phyloP scores from a whole-genome alignment of 2,888 invertebrate genomes.

The Zonitis immaculata region DNA sequence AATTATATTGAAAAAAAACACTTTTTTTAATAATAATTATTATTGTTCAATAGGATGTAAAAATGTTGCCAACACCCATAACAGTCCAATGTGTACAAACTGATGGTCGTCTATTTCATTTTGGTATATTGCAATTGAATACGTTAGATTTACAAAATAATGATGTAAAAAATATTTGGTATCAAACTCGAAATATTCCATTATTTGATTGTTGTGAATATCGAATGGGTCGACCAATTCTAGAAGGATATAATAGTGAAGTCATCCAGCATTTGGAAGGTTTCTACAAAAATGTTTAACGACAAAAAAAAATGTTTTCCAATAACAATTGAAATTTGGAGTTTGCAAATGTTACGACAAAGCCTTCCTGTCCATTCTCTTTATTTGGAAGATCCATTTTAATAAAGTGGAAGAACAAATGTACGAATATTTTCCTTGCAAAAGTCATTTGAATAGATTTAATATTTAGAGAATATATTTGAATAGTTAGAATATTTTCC shows the following conservation, averaged over 20 bases:
- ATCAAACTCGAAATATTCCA: conserved; percentile 60
- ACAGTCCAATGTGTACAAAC: conserved; percentile 79
- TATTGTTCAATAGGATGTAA: conserved; percentile 53
- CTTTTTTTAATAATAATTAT: not conserved
- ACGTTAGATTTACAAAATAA: conserved; percentile 62
- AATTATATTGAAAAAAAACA: too few relatives aligned
- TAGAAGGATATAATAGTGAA: conserved; percentile 72
- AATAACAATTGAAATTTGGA: not conserved
- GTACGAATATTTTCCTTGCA: too few relatives aligned
- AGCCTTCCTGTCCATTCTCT: too few relatives aligned
- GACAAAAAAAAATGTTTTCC: not conserved
- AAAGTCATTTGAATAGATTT: too few relatives aligned
- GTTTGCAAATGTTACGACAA: too few relatives aligned
- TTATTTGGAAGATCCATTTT: too few relatives aligned
- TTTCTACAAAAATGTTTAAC: conserved; percentile 66
- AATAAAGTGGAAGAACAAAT: too few relatives aligned
- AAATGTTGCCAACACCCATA: conserved; percentile 69
- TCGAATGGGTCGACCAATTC: conserved; percentile 58
- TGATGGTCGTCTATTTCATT: conserved; percentile 72
- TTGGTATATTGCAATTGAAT: conserved; percentile 80
- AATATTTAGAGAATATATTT: too few relatives aligned
- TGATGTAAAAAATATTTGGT: conserved; percentile 74
- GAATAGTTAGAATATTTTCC: too few relatives aligned
- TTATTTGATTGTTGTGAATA: conserved; percentile 65
- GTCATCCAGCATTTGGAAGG: conserved; percentile 74